Evolutionary conservation across 2,113 vertebrate genomes (phyloP).

Genomic region (Apistogramma diplotaenia): DNA sequence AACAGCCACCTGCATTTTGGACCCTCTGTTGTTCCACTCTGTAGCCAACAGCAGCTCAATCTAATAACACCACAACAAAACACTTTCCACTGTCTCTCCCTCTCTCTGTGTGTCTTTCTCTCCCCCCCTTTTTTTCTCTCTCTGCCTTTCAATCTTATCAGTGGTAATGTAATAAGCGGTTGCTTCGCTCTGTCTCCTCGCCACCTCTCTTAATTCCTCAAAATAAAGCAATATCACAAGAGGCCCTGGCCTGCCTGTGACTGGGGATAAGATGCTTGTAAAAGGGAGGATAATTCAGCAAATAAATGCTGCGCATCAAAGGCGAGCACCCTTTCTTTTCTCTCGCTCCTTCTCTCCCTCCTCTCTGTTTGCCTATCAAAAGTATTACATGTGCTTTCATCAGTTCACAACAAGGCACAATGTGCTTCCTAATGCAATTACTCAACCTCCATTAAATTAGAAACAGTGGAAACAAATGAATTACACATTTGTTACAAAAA

Average conservation of each 20-base stretch:
- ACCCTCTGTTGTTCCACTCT: conserved; percentile 66
- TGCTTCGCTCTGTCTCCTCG: conserved; percentile 72
- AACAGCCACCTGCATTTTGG: conserved; percentile 72
- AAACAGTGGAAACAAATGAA: conserved; percentile 76
- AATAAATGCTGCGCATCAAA: conserved; percentile 76
- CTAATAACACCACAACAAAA: conserved; percentile 76
- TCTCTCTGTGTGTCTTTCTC: conserved; percentile 5
- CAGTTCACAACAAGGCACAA: conserved; percentile 76
- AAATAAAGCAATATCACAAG: conserved; percentile 78
- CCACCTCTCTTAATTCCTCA: conserved; percentile 79
- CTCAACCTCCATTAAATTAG: conserved; percentile 77
- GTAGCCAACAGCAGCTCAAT: conserved; percentile 71
- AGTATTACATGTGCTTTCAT: conserved; percentile 78
- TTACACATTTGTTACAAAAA: conserved; percentile 74
- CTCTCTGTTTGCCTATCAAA: conserved; percentile 71
- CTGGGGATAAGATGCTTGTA: conserved; percentile 75
- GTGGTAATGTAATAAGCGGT: conserved; percentile 75
- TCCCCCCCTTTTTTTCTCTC: conserved; percentile 34
- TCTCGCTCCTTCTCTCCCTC: conserved; percentile 42
- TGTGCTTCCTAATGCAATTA: conserved; percentile 78
- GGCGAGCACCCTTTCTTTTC: conserved; percentile 56
- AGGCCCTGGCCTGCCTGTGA: conserved; percentile 69
- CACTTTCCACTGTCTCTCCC: conserved; percentile 53
- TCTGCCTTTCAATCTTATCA: conserved; percentile 77
- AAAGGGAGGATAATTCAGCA: conserved; percentile 75